Evolutionary conservation across 64 coral and sea anemone genomes (phyloP).

Genomic region (Dendrophyllia cribrosa): DNA sequence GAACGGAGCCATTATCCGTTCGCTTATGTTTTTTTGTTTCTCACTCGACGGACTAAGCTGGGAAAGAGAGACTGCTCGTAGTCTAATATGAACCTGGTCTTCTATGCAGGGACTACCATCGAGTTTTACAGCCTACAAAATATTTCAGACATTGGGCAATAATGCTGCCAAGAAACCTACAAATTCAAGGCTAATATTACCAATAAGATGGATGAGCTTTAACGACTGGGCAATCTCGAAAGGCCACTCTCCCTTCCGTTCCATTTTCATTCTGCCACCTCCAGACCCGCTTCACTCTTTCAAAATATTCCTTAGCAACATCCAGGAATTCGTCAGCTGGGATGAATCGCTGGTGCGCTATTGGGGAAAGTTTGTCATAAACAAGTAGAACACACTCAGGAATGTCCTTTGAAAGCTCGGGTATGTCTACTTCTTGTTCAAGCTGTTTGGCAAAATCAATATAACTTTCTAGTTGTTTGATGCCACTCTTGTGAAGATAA

Average conservation of each 20-base stretch:
- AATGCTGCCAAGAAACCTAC: no score
- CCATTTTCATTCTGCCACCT: constrained; percentile 80
- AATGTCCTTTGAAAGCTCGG: constrained; percentile 67
- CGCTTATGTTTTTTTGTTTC: no score
- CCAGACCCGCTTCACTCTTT: constrained; percentile 71
- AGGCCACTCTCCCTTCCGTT: constrained; percentile 15
- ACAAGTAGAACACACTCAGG: constrained; percentile 70
- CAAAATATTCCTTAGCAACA: constrained; percentile 65
- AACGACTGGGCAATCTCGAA: constrained; percentile 59
- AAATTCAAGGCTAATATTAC: not conserved
- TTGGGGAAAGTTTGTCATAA: constrained; percentile 55
- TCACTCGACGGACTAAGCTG: no score
- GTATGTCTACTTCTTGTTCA: constrained; percentile 35
- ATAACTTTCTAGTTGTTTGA: constrained; percentile 76
- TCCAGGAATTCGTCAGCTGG: constrained; percentile 58
- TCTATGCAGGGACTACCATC: no score
- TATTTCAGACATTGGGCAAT: no score
- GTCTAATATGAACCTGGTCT: no score
- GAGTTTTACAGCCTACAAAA: no score
- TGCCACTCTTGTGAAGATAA: constrained; percentile 74
- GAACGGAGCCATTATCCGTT: no score
- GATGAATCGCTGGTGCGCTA: constrained; percentile 58
- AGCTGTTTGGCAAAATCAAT: constrained; percentile 73
- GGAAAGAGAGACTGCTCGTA: no score
- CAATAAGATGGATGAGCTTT: constrained; percentile 70